phyloP scores from a whole-genome alignment of 2,888 invertebrate genomes.

The Tenodera sinensis region DNA sequence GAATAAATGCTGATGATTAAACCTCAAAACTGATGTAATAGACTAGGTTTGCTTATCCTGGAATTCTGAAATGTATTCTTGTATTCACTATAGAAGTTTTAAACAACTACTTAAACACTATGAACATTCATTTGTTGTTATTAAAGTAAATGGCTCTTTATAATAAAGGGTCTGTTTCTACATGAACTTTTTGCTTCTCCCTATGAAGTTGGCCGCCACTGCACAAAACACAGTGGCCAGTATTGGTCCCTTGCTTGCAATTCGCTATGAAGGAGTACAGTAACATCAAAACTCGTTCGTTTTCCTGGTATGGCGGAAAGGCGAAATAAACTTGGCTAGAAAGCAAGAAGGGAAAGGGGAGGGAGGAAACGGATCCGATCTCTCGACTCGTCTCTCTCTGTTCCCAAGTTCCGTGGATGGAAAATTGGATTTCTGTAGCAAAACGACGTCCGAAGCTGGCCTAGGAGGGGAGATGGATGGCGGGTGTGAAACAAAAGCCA shows the following conservation, averaged over 20 bases:
- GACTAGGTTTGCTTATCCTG: no score
- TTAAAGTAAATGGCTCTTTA: no score
- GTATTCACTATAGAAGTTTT: no score
- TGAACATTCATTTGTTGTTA: no score
- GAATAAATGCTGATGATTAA: no score
- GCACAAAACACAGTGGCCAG: background rate
- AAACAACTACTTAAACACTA: no score
- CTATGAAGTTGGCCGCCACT: background rate
- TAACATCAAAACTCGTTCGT: background rate
- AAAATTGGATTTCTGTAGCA: constrained; percentile 9
- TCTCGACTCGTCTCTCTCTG: background rate
- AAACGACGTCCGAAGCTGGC: background rate
- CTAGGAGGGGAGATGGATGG: background rate
- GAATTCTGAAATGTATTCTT: no score
- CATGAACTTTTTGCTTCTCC: no score
- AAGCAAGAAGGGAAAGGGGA: background rate
- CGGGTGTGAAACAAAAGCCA: background rate
- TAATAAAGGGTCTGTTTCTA: no score
- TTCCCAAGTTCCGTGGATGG: background rate
- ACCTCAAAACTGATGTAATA: no score
- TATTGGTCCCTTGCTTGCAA: background rate
- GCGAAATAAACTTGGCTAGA: background rate
- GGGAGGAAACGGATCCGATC: background rate
- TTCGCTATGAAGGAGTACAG: background rate
- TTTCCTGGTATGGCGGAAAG: background rate